Evolutionary conservation across 2,113 vertebrate genomes (phyloP), one percentile per base, ranked within the genome.

Genomic region (Galemys pyrenaicus): DNA sequence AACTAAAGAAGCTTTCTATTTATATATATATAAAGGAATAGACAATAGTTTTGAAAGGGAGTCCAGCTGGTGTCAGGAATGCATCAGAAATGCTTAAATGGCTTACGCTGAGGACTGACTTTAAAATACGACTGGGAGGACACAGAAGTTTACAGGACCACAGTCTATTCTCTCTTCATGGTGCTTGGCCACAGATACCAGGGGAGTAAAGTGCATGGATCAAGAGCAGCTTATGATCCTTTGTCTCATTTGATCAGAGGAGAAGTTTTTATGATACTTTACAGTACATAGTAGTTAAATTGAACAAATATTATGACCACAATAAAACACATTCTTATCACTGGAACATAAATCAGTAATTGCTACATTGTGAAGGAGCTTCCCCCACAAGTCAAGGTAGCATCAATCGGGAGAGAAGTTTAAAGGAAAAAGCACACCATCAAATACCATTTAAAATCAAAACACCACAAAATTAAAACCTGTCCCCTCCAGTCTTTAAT

Each of bases 321-420:
- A 98, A 97, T 97, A 98, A 98, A 98, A 98, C 92, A 97, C 94
- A 98, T 97, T 91, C 95, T 98, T 97, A 97, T 98, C 96, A 95
- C 93, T 96, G 92, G 94, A 96, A 97, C 90, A 95, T 89, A 98
- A 98, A 97, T 96, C 95, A 97, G 97, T 96, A 93, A 96, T 96
- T 95, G 92, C 95, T 97, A 87, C 64, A 88, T 75, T 93, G 44
- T 79, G 87, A 97, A 68, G 96, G 96, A 97, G 96, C 94, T 97
- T 96, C 93, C 95, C 87, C 87, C 84, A 94, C 97, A 96, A 98
- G 83, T 83, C 54, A 78, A 97, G 62, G 85, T 78, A 92, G 49
- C 87, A 97, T 95, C 83, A 46, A 74, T 16, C 86, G 94, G 75
- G 87, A 0, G 89, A 84, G 84, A 51, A 96, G 46, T 97, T 97